Conservation (phyloP, 2,888 invertebrate species). For the Eilema sororculum region DNA sequence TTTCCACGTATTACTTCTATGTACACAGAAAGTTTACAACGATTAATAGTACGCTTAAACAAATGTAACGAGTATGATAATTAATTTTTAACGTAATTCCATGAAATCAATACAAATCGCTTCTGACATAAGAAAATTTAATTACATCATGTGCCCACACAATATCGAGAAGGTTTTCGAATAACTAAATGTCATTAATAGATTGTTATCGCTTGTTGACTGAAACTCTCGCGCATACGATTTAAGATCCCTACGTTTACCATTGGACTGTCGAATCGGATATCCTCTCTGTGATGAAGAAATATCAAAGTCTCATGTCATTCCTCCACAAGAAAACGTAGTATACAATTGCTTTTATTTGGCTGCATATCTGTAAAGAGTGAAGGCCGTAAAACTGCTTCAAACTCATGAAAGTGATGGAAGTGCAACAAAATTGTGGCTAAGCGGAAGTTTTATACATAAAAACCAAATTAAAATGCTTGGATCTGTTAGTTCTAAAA, state of each 20-base stretch:
- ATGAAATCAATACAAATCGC: slow-evolving; percentile 29
- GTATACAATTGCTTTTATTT: too few relatives aligned
- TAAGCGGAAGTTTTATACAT: too few relatives aligned
- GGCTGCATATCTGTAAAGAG: too few relatives aligned
- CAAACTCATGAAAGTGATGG: too few relatives aligned
- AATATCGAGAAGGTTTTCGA: neutral
- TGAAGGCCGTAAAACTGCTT: too few relatives aligned
- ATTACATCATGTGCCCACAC: neutral
- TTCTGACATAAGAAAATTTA: slow-evolving; percentile 14
- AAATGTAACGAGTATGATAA: slow-evolving; percentile 21
- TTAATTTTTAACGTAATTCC: slow-evolving; percentile 21
- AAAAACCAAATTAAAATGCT: too few relatives aligned
- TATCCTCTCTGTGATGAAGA: too few relatives aligned
- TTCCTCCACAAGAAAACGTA: too few relatives aligned
- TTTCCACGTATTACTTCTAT: neutral
- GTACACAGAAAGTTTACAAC: neutral
- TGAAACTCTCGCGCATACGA: neutral
- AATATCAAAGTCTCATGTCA: too few relatives aligned
- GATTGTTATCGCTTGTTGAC: neutral
- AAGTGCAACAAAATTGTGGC: too few relatives aligned
- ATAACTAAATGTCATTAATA: neutral
- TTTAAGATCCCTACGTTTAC: too few relatives aligned
- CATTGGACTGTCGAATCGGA: too few relatives aligned
- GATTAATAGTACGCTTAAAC: neutral
- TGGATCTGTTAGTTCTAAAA: neutral